A percentile compares a stretch with the other conserved stretches of the same genome.
phyloP scores from a whole-genome alignment of 2,113 vertebrate genomes.

The Ictalurus furcatus region DNA sequence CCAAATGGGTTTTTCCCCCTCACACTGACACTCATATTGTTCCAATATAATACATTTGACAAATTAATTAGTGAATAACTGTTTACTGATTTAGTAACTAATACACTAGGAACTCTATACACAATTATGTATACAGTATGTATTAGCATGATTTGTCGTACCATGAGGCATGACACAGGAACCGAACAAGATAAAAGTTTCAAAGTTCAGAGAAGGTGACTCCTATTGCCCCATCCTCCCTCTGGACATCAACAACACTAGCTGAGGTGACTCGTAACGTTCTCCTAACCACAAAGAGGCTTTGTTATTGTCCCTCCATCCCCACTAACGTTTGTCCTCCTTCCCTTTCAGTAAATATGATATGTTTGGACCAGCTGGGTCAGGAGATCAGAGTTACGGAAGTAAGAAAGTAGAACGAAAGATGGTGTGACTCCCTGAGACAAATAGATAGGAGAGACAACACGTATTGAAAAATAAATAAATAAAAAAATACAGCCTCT shows the following conservation, averaged over 20 bases:
- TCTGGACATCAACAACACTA: slow-evolving; percentile 4
- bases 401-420: slow-evolving; percentile 70
- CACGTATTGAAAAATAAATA: not conserved
- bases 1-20: not conserved
- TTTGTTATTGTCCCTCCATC: slow-evolving; percentile 42
- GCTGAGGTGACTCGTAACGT: slow-evolving; percentile 38
- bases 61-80: not conserved
- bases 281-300: slow-evolving; percentile 54
- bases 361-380: slow-evolving; percentile 58
- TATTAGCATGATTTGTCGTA: not conserved
- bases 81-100: not conserved
- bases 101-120: not conserved
- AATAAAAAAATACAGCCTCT: not conserved
- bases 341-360: slow-evolving; percentile 45
- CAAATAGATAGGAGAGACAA: not conserved
- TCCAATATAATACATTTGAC: not conserved
- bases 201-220: slow-evolving; percentile 8
- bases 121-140: not conserved
- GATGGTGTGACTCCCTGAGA: slow-evolving; percentile 12
- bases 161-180: not conserved
- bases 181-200: not conserved
- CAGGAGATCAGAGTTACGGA: slow-evolving; percentile 55
- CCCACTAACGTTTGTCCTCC: not conserved
- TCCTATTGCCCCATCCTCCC: not conserved
- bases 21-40: not conserved